phyloP scores from a whole-genome alignment of 2,113 vertebrate species.

The Alectura lathami region DNA sequence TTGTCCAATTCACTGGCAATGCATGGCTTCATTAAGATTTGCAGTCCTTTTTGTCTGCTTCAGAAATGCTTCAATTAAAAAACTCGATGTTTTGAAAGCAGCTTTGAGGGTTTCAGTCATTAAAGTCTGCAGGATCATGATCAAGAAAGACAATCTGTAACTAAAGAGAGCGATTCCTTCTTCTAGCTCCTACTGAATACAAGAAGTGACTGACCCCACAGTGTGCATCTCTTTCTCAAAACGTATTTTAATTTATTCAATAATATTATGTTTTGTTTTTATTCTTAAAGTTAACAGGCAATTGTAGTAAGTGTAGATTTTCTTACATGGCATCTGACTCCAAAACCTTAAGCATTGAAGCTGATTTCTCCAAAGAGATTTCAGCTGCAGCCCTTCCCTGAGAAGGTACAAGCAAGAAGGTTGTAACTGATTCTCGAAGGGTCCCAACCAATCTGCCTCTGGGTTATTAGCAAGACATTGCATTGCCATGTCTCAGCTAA shows the following conservation, averaged over 20 bases:
- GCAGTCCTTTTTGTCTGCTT: neutral
- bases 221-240: neutral
- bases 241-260: neutral
- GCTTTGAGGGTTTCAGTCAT: neutral
- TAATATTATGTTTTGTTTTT: neutral
- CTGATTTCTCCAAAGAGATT: neutral
- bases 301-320: neutral
- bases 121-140: neutral
- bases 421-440: neutral
- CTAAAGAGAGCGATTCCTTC: neutral
- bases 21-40: neutral
- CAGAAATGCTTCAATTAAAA: neutral
- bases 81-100: neutral
- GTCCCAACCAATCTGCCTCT: neutral
- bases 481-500: neutral
- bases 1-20: neutral
- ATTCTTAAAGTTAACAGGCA: neutral
- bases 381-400: fast-evolving
- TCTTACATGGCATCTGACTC: neutral
- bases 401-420: neutral
- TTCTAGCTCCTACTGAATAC: neutral
- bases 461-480: neutral
- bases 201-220: neutral
- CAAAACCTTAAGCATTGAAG: neutral
- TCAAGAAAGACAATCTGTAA: neutral